These are phyloP conservation scores for Tringa solitaria DNA, from an alignment of 2,113 vertebrate genomes.

Conservation along the genomic window DNA sequence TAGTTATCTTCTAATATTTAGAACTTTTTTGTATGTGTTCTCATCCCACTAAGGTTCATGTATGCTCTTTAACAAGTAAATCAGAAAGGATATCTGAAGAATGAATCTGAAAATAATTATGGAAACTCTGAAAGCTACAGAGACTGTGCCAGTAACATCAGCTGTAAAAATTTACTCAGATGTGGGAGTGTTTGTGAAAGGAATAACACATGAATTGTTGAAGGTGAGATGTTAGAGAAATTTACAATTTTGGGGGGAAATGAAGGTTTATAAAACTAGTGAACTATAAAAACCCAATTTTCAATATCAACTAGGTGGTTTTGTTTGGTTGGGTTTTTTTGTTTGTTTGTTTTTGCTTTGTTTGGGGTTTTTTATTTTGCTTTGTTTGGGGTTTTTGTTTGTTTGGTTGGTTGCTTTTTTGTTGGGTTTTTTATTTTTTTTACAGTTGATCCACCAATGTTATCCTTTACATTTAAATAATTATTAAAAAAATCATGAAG, in stretches of 20 bases:
- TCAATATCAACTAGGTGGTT: neutral
- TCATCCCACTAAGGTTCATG: neutral
- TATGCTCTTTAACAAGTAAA: neutral
- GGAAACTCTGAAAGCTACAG: neutral
- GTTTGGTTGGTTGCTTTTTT: neutral
- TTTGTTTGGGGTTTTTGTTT: neutral
- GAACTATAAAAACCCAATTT: fast-evolving
- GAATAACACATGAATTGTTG: neutral
- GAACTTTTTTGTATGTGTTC: neutral
- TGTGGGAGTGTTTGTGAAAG: fast-evolving
- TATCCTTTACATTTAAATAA: neutral
- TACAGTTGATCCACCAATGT: neutral
- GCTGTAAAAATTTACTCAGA: neutral
- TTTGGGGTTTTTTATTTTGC: fast-evolving
- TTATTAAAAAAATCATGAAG: neutral
- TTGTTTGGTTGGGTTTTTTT: too few relatives aligned
- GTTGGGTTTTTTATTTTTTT: neutral
- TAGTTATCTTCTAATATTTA: neutral
- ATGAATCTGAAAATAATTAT: neutral
- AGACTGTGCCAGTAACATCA: neutral
- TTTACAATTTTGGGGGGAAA: fast-evolving
- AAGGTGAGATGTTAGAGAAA: neutral
- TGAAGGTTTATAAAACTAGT: neutral
- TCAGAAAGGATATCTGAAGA: neutral
- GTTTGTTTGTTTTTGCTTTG: neutral